Percentiles rank a stretch among this genome's conserved stretches.
Evolutionary conservation across 2,113 vertebrate species (phyloP).

Genomic region (Saccopteryx leptura): DNA sequence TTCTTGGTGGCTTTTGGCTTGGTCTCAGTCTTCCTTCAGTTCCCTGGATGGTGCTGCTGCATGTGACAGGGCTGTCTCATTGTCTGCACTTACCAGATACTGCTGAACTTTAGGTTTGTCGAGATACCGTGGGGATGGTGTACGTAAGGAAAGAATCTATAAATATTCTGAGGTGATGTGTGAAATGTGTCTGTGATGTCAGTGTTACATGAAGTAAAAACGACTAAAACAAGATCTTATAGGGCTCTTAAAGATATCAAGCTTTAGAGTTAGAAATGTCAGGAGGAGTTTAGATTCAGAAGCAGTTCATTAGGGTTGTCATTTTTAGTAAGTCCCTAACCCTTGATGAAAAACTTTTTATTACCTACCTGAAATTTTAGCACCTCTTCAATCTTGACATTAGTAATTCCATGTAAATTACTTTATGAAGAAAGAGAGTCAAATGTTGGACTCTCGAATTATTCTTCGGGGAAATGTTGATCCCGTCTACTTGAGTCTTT

Average conservation of each 20-base stretch:
- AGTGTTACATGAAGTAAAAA: background rate
- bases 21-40: background rate
- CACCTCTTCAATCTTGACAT: background rate
- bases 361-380: background rate
- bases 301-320: background rate
- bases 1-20: background rate
- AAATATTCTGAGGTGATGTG: background rate
- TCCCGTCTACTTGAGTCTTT: background rate
- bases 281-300: background rate
- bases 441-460: background rate
- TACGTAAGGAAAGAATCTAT: background rate
- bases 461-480: background rate
- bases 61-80: background rate
- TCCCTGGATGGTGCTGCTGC: background rate
- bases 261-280: background rate
- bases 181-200: background rate
- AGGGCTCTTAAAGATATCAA: background rate
- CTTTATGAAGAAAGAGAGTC: background rate
- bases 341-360: background rate
- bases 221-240: background rate
- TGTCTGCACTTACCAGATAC: background rate
- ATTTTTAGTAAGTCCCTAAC: background rate
- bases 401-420: background rate
- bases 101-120: background rate
- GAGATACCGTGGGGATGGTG: background rate